These are phyloP conservation scores for Atrichornis clamosus DNA, from an alignment of 2,113 vertebrate species.

Conservation along the genomic window DNA sequence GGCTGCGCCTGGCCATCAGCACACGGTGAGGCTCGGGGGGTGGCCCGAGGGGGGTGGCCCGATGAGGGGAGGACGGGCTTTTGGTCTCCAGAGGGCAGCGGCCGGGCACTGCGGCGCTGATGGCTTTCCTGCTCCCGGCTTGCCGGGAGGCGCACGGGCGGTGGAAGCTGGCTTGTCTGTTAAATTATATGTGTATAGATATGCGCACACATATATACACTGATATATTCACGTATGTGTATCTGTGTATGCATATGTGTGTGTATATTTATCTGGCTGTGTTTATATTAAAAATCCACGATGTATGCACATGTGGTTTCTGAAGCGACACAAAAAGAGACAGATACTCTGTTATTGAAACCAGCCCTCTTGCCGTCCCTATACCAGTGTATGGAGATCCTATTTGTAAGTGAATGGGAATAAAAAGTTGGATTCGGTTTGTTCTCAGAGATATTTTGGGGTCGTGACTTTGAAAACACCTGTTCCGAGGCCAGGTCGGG, in stretches of 20 bases:
- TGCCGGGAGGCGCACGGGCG: neutral
- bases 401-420: fast-evolving
- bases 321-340: fast-evolving
- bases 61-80: neutral
- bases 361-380: fast-evolving
- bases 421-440: fast-evolving
- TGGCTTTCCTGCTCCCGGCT: neutral
- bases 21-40: neutral
- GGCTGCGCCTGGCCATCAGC: neutral
- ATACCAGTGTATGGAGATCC: fast-evolving
- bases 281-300: fast-evolving
- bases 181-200: neutral
- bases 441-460: fast-evolving
- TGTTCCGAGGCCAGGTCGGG: fast-evolving
- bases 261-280: fast-evolving
- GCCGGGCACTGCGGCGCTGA: neutral
- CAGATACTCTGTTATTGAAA: fast-evolving
- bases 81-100: neutral
- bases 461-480: fast-evolving
- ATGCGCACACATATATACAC: too few relatives aligned
- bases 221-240: too few relatives aligned
- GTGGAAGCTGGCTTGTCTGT: neutral
- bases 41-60: too few relatives aligned
- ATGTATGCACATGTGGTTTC: fast-evolving
- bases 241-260: fast-evolving